Conservation (phyloP, 2,888 invertebrate species). For the Julus scandinavius region DNA sequence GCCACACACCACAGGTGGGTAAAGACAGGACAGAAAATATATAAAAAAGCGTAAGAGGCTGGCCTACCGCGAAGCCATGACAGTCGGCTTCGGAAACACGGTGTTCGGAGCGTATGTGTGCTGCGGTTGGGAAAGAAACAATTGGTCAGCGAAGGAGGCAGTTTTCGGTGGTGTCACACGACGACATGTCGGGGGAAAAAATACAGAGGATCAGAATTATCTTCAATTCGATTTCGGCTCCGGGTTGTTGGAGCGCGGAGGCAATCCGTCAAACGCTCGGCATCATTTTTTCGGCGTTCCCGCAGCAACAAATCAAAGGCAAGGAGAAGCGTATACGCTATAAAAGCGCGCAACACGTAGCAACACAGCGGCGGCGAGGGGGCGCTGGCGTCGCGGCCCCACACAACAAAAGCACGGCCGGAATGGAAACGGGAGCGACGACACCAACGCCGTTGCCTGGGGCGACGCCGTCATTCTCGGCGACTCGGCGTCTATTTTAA, state of each 20-base stretch:
- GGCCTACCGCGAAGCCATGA: slow-evolving; percentile 33
- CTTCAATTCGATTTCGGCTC: background rate
- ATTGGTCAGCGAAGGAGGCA: background rate
- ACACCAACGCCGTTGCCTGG: background rate
- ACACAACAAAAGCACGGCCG: background rate
- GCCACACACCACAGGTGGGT: background rate
- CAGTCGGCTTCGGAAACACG: slow-evolving; percentile 2
- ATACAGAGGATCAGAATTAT: too few relatives aligned
- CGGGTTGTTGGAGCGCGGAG: background rate
- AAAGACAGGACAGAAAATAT: background rate
- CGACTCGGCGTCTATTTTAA: background rate
- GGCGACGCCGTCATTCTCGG: background rate
- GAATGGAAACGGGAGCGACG: background rate
- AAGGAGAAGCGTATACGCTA: background rate
- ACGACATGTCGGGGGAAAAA: background rate
- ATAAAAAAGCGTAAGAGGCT: background rate
- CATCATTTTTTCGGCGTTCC: background rate
- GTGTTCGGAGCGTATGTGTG: background rate
- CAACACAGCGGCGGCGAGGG: background rate
- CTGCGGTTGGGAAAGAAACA: background rate
- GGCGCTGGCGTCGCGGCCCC: slow-evolving; percentile 33
- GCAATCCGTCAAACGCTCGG: background rate
- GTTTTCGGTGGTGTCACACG: background rate
- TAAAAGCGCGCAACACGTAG: slow-evolving; percentile 26
- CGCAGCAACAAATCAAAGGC: background rate